phyloP scores from a whole-genome alignment of 2,888 invertebrate species.

The Lamellibrachia columna region DNA sequence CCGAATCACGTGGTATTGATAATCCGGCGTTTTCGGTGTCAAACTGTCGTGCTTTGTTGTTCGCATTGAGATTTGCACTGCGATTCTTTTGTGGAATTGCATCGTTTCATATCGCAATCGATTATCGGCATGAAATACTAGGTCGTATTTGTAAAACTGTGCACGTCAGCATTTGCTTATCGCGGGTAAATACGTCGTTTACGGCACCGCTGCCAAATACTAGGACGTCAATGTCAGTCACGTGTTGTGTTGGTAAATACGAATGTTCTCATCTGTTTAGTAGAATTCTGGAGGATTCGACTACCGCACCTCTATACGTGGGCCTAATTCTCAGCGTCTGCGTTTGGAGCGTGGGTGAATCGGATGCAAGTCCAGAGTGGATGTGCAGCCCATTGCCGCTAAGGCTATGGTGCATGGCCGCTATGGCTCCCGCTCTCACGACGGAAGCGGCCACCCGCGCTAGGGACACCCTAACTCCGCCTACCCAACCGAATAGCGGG shows the following conservation, averaged over 20 bases:
- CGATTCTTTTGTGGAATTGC: neutral
- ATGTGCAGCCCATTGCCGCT: slow-evolving; percentile 20
- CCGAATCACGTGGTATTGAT: slow-evolving; percentile 16
- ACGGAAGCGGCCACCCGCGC: slow-evolving; percentile 68
- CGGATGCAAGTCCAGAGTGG: slow-evolving; percentile 5
- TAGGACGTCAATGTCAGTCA: slow-evolving; percentile 13
- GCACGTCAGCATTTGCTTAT: slow-evolving; percentile 16
- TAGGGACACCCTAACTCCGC: slow-evolving; percentile 45
- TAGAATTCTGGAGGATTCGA: neutral
- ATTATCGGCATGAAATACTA: slow-evolving; percentile 1
- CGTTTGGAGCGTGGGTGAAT: slow-evolving; percentile 11
- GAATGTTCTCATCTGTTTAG: slow-evolving; percentile 16
- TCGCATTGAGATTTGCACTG: slow-evolving; percentile 4
- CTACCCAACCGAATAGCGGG: neutral
- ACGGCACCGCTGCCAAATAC: slow-evolving; percentile 7
- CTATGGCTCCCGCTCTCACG: slow-evolving; percentile 93
- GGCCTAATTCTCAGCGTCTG: slow-evolving; percentile 12
- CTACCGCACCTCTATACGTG: neutral
- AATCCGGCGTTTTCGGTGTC: slow-evolving; percentile 16
- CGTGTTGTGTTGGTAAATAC: slow-evolving; percentile 7
- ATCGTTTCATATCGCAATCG: slow-evolving; percentile 4
- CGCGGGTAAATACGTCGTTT: slow-evolving; percentile 16
- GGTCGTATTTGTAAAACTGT: neutral
- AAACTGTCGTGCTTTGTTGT: slow-evolving; percentile 16
- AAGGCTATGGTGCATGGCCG: slow-evolving; percentile 58